Conservation (phyloP, 2,888 invertebrate species). For the Philaethria dido region DNA sequence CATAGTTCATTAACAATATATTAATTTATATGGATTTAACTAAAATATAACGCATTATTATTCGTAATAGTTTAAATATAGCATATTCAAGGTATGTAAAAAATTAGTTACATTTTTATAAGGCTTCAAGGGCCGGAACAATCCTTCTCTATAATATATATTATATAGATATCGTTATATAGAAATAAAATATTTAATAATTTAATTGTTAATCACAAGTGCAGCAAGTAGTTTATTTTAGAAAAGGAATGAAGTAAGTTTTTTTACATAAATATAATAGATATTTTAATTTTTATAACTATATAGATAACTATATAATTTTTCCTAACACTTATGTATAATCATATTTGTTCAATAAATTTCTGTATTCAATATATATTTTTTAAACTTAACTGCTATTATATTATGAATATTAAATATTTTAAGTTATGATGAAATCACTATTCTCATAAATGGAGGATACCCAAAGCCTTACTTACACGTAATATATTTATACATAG, state of each 20-base stretch:
- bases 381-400: too few relatives aligned
- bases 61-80: background rate
- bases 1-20: background rate
- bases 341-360: too few relatives aligned
- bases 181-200: background rate
- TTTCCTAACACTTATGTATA: too few relatives aligned
- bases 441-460: too few relatives aligned
- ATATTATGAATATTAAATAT: too few relatives aligned
- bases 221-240: background rate
- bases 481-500: too few relatives aligned
- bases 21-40: background rate
- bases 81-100: background rate
- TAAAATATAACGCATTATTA: background rate
- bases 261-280: too few relatives aligned
- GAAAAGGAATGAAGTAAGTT: constrained; percentile 2
- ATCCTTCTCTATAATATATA: too few relatives aligned
- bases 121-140: background rate
- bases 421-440: too few relatives aligned
- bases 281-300: background rate
- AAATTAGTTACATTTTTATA: too few relatives aligned
- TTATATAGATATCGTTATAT: background rate
- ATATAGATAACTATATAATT: background rate
- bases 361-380: too few relatives aligned
- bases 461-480: too few relatives aligned
- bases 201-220: background rate